These are phyloP conservation scores for Myotis lucifugus DNA, from an alignment of 2,113 vertebrate genomes.

Conservation along the genomic window DNA sequence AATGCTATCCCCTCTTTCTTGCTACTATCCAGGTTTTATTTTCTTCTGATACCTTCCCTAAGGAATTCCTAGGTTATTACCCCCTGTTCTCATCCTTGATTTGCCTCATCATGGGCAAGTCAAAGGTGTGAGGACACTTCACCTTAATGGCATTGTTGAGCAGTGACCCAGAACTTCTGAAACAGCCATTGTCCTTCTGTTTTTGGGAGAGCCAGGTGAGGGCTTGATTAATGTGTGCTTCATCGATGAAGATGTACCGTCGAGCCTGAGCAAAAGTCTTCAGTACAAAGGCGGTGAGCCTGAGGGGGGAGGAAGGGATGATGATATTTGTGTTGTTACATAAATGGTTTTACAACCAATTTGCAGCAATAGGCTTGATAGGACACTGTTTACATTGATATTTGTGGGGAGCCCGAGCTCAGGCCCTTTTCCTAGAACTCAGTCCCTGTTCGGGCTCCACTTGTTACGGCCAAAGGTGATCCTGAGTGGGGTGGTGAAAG, in stretches of 20 bases:
- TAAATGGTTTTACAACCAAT: neutral
- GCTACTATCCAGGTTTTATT: neutral
- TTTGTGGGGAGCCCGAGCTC: too few species aligned
- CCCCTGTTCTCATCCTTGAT: neutral
- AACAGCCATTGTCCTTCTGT: constrained; percentile 85
- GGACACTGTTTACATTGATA: neutral
- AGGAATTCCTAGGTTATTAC: neutral
- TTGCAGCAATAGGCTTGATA: neutral
- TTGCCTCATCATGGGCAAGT: neutral
- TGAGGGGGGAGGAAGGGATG: neutral
- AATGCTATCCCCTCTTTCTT: neutral
- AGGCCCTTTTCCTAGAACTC: too few species aligned
- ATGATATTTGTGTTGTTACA: neutral
- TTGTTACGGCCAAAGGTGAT: too few species aligned
- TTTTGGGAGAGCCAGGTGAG: constrained; percentile 78
- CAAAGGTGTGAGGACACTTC: neutral
- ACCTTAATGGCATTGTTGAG: constrained; percentile 86
- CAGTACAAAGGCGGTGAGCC: constrained; percentile 85
- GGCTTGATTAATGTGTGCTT: constrained; percentile 79
- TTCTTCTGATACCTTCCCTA: neutral
- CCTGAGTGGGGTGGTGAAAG: too few species aligned
- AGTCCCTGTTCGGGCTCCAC: too few species aligned
- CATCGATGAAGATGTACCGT: constrained; percentile 80
- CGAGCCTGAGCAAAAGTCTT: constrained; percentile 84
- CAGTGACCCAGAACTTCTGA: constrained; percentile 82